Evolutionary conservation across 2,113 vertebrate genomes (phyloP), one percentile per base, ranked within the genome.

Genomic region (Gracilinanus agilis): DNA sequence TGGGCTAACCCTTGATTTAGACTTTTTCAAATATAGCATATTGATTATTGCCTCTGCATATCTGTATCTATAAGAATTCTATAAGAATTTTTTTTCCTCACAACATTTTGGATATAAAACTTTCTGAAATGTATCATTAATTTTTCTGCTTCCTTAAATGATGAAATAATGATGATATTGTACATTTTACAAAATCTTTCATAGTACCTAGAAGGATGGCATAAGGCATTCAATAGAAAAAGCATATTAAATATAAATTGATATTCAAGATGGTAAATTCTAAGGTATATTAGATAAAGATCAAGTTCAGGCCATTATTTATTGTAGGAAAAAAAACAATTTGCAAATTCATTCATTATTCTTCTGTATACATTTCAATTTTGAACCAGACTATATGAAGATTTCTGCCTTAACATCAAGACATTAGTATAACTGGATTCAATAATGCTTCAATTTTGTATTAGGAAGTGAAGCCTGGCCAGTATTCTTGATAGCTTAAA

Each of bases 281-380:
- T 67, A 34, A 92, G 54, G 24, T 53, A 89, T 53, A 40, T 27
- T 24, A 92, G 58, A 7, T 34, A 53, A 92, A 91, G 6, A 83
- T 19, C 44, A 93, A 89, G 92, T 55, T 12, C 91, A 91, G 54
- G 11, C 11, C 83, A 93, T 49, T 40, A 93, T 21, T 93, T 21
- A 92, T 24, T 92, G 53, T 56, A 56, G 29, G 90, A 93, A 53
- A 92, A n/a, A 27, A 90, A 95, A 94, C 90, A 92, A 88, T 94
- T 44, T 75, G 53, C 54, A 93, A 67, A 67, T 44, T 56, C 92
- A 94, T 23, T 94, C 67, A 93, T 61, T 91, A 4, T 54, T 34
- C 34, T 23, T 94, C 55, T 90, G 34, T n/a, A 88, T 93, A 92
- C 88, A 61, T 16, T 93, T 90, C 13, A 56, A 90, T 95, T 93